Percentiles rank a stretch among this genome's conserved stretches.
Conservation (phyloP, 2,113 vertebrate species). For the Theristicus caerulescens region DNA sequence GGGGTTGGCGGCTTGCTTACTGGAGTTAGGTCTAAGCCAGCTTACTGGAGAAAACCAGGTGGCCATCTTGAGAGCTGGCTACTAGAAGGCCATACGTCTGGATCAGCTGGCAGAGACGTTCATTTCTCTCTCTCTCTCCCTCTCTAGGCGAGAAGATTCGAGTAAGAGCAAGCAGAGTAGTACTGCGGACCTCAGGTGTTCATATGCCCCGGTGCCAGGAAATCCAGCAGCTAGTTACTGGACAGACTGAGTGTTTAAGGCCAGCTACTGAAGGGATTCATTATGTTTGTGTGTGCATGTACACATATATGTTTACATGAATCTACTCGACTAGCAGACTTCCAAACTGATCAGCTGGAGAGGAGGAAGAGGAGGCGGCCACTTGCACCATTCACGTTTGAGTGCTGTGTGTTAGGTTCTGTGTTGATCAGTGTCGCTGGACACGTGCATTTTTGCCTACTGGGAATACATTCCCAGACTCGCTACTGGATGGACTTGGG, state of each 20-base stretch:
- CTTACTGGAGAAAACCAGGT: neutral
- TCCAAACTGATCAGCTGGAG: neutral
- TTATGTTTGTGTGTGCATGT: too few species aligned
- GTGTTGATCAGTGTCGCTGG: rapidly evolving
- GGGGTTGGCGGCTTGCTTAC: neutral
- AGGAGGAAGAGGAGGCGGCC: neutral
- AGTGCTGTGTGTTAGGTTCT: neutral
- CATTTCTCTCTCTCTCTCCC: neutral
- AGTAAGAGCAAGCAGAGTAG: neutral
- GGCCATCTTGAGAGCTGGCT: too few species aligned
- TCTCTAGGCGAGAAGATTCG: too few species aligned
- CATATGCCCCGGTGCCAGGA: rapidly evolving
- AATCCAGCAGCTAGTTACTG: neutral
- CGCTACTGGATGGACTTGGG: neutral
- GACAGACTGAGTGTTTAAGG: neutral
- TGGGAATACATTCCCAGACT: neutral
- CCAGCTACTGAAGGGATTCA: neutral
- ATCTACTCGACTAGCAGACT: neutral
- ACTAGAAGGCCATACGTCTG: rapidly evolving
- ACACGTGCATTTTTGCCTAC: neutral
- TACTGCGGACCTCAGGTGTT: rapidly evolving
- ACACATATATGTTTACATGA: rapidly evolving
- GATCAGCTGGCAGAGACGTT: neutral
- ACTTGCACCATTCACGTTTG: rapidly evolving
- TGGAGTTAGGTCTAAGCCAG: neutral